Conservation (phyloP, 2,113 vertebrate species). For the Indicator indicator region DNA sequence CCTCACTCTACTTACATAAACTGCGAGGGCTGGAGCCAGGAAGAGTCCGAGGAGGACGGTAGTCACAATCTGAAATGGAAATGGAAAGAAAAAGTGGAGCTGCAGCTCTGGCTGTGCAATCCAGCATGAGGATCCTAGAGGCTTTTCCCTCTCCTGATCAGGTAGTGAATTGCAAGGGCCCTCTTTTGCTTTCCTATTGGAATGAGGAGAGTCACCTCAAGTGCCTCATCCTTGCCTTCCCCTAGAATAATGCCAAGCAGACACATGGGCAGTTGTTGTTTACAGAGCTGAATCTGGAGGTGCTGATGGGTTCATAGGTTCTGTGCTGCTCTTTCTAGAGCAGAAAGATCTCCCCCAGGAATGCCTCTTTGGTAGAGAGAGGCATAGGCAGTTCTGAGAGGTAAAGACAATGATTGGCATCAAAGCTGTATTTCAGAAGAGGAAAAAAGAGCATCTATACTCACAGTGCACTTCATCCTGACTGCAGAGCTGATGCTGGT, state of each 20-base stretch:
- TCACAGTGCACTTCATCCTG: slow-evolving; percentile 37
- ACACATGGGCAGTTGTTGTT: neutral
- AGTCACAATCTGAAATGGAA: slow-evolving; percentile 53
- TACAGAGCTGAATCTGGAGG: neutral
- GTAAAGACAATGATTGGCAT: neutral
- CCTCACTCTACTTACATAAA: too few relatives aligned
- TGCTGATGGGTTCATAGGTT: neutral
- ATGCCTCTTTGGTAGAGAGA: neutral
- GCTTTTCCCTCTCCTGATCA: neutral
- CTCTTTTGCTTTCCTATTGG: neutral
- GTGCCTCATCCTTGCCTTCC: neutral
- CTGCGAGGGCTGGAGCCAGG: too few relatives aligned
- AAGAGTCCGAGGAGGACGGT: too few relatives aligned
- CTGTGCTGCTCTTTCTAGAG: neutral
- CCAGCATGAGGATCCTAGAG: neutral
- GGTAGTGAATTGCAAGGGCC: neutral
- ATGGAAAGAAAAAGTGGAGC: neutral
- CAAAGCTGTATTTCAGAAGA: neutral
- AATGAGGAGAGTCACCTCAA: neutral
- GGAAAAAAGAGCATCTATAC: neutral
- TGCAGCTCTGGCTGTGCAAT: neutral
- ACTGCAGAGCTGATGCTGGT: slow-evolving; percentile 7
- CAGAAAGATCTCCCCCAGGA: neutral
- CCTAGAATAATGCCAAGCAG: neutral
- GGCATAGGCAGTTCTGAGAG: neutral